phyloP scores from a whole-genome alignment of 53 echinoderm and acorn worm species.

The Stichopus horrens region DNA sequence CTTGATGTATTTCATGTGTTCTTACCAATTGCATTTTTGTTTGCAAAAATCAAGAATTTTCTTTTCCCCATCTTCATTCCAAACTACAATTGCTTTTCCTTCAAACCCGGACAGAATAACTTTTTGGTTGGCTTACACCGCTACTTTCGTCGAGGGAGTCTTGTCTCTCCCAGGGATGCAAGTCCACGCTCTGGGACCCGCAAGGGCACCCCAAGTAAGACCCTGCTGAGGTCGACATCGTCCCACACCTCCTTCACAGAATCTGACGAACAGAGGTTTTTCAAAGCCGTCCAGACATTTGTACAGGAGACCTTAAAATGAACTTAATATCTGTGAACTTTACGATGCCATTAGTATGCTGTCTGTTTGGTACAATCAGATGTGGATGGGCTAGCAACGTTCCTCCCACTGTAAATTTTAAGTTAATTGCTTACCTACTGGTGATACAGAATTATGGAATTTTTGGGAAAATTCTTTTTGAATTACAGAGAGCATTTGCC shows the following conservation, averaged over 20 bases:
- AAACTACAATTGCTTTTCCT: background rate
- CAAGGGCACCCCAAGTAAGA: conserved; percentile 46
- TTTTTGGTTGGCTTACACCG: conserved; percentile 86
- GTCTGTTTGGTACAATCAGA: too few relatives aligned
- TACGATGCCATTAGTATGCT: too few relatives aligned
- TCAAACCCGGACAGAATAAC: conserved; percentile 57
- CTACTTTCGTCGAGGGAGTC: conserved; percentile 82
- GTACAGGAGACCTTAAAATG: conserved; percentile 86
- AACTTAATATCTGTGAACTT: background rate
- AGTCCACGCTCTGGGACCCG: conserved; percentile 61
- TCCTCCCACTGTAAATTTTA: too few relatives aligned
- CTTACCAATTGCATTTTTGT: too few relatives aligned
- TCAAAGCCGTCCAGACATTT: conserved; percentile 76
- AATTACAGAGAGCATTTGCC: too few relatives aligned
- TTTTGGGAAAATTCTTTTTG: too few relatives aligned
- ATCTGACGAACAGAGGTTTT: conserved; percentile 85
- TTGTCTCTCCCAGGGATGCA: conserved; percentile 72
- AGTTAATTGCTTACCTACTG: too few relatives aligned
- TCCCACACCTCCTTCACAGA: conserved; percentile 80
- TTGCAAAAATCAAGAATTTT: too few relatives aligned
- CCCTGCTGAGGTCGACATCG: conserved; percentile 61
- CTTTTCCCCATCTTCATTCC: too few relatives aligned
- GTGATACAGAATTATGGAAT: too few relatives aligned
- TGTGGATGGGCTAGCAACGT: too few relatives aligned
- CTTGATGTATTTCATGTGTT: too few relatives aligned